Evolutionary conservation across 2,888 invertebrate genomes (phyloP).

Genomic region (Mechanitis mazaeus): DNA sequence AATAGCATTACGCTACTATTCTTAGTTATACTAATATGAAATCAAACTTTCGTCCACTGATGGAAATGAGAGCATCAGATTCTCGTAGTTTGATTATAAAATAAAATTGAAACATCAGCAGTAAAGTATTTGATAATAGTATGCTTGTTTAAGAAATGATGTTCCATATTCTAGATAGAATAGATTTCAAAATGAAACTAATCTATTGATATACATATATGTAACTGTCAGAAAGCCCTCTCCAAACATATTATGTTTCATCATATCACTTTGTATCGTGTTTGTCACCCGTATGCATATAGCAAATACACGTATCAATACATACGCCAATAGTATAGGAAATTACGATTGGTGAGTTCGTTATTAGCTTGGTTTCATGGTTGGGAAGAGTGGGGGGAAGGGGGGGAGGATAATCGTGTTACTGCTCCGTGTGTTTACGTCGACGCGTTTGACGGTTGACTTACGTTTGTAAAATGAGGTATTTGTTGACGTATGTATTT

Average conservation of each 20-base stretch:
- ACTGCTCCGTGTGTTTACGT: constrained; percentile 21
- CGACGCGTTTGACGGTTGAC: constrained; percentile 21
- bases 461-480: constrained; percentile 20
- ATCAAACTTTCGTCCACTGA: no score
- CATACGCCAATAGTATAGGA: constrained; percentile 32
- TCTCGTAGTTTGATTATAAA: no score
- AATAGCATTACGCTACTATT: no score
- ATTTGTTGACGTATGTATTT: constrained; percentile 15
- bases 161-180: no score
- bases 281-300: constrained; percentile 6
- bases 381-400: constrained; percentile 16
- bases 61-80: no score
- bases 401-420: constrained; percentile 26
- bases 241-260: constrained; percentile 3
- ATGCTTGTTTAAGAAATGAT: no score
- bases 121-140: no score
- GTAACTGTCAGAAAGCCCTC: not conserved
- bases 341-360: constrained; percentile 46
- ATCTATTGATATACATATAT: not conserved
- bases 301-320: not conserved
- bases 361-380: constrained; percentile 45
- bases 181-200: not conserved
- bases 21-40: no score
- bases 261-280: constrained; percentile 1
- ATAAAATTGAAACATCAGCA: no score